These are phyloP conservation scores for Diarsia rubi DNA, from an alignment of 2,888 invertebrate species.

Conservation along the genomic window DNA sequence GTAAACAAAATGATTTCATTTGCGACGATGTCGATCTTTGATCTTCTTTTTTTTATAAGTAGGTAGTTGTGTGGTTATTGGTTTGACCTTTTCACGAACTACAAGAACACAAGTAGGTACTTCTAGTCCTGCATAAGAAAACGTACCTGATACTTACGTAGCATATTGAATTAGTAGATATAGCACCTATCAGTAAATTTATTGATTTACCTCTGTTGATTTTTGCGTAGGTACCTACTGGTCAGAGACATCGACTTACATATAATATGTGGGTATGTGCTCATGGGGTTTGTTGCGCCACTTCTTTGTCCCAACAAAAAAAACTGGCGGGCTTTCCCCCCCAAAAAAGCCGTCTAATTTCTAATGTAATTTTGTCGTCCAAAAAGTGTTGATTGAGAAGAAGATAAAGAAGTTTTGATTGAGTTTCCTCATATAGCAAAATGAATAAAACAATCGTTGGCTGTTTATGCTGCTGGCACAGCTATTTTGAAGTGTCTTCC, in stretches of 20 bases:
- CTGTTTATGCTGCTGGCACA: neutral
- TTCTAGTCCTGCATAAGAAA: neutral
- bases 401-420: neutral
- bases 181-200: too few relatives aligned
- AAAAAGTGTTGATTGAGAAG: neutral
- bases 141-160: neutral
- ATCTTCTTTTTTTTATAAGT: neutral
- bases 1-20: neutral
- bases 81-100: neutral
- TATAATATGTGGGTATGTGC: too few relatives aligned
- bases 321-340: neutral
- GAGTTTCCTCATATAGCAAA: neutral
- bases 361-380: neutral
- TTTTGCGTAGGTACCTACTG: neutral
- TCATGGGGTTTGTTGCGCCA: neutral
- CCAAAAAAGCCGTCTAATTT: neutral
- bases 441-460: neutral
- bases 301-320: neutral
- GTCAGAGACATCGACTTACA: neutral
- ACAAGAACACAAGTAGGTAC: conserved; percentile 8
- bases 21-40: neutral
- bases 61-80: neutral
- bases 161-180: neutral
- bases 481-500: too few relatives aligned
- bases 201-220: too few relatives aligned